Base-by-base conservation (phyloP, 30 jellyfish, hydroid and myxozoan species). In the Chrysaora quinquecirrha region DNA sequence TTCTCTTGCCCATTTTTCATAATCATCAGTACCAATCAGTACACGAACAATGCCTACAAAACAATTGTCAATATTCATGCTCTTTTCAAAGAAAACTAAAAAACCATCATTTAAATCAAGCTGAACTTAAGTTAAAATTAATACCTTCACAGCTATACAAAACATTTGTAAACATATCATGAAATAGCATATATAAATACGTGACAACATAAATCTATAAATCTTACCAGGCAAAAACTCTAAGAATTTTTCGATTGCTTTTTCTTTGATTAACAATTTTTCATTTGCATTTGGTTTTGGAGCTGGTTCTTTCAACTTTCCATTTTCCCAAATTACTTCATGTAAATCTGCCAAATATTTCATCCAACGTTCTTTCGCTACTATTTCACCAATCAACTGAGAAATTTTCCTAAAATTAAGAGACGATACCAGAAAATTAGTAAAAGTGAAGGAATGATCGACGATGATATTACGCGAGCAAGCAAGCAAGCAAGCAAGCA, bases 271-370 rank as follows among this genome's bases (percentile, higher is more conserved):
- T 38, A 69, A 60, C 48, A 21, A 35, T 64, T 65, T 77, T 58
- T 87, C 96, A 58, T 87, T 91, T 27, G 56, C 85, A 16, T 91
- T 86, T 22, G 95, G 91, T 0, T 33, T 84, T 9, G 96, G 96
- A 20, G 61, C 49, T 24, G 84, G 83, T 30, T 87, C 96, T 58
- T 24, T 87, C 34, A 93, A 72, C 34, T 78, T 69, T 20, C 89
- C 98, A 58, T 85, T 79, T 29, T 86, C 88, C 98, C 98, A 93
- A 20, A 93, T 85, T 60, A 87, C 96, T 34, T 80, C 74, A 61
- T 93, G 89, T 11, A 93, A 20, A 71, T 93, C 98, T 31, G 60
- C 69, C 76, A 93, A 63, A 56, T 93, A 93, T 67, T 93, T 93
- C 86, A 77, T 80, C 88, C 98, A 93, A 19, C 97, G 79, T 48